Percentiles rank a stretch among this genome's conserved stretches.
Conservation (phyloP, 2,113 vertebrate species). For the Dromaius novaehollandiae region DNA sequence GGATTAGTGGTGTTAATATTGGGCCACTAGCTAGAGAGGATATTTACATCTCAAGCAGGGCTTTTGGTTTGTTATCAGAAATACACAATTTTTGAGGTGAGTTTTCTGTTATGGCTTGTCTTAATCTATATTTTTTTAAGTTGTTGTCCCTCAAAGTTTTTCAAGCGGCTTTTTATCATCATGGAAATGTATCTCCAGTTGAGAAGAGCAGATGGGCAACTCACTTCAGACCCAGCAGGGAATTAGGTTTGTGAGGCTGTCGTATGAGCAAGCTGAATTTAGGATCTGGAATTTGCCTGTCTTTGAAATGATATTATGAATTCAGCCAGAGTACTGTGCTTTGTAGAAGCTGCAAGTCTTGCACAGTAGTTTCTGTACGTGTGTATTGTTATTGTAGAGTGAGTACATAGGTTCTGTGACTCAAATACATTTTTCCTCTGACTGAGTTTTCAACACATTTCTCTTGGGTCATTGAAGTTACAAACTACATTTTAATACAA, state of each 20-base stretch:
- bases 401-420: not conserved
- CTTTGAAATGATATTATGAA: not conserved
- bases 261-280: not conserved
- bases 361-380: not conserved
- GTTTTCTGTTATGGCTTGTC: not conserved
- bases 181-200: not conserved
- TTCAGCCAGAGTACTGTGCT: not conserved
- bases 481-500: not conserved
- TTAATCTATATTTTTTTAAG: not conserved
- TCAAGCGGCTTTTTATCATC: slow-evolving; percentile 4
- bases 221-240: not conserved
- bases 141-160: not conserved
- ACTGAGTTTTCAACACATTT: not conserved
- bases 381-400: not conserved
- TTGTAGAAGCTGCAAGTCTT: not conserved
- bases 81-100: not conserved
- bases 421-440: not conserved
- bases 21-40: not conserved
- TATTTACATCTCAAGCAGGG: not conserved
- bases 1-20: not conserved
- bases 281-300: not conserved
- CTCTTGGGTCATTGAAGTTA: not conserved
- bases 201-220: slow-evolving; percentile 44
- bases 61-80: not conserved
- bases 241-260: not conserved